Conservation (phyloP, 2,797 vertebrate species). For the Gymnoscopelus microlampas region DNA sequence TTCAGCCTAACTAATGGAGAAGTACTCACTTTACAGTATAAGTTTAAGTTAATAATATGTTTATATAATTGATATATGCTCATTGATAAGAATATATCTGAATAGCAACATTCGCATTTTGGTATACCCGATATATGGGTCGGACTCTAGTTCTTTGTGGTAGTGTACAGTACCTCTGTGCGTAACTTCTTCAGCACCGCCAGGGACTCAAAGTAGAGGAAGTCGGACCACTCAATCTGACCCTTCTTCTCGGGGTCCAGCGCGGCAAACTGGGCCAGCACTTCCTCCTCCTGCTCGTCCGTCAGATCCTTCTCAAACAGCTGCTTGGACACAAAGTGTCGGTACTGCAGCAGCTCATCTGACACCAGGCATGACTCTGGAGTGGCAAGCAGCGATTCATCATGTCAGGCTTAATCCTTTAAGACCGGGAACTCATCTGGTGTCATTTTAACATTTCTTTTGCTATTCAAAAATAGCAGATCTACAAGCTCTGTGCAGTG, state of each 20-base stretch:
- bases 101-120: too few relatives aligned
- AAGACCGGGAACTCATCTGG: too few relatives aligned
- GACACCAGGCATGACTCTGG: conserved; percentile 92
- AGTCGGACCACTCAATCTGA: conserved; percentile 92
- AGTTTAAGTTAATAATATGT: too few relatives aligned
- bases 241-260: conserved; percentile 92
- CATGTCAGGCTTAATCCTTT: conserved; percentile 44
- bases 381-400: conserved; percentile 50
- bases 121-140: too few relatives aligned
- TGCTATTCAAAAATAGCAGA: too few relatives aligned
- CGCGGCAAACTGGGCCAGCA: conserved; percentile 88
- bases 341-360: conserved; percentile 93
- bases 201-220: conserved; percentile 95
- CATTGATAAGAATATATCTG: too few relatives aligned
- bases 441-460: too few relatives aligned
- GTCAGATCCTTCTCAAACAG: conserved; percentile 87
- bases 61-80: too few relatives aligned
- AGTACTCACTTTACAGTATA: too few relatives aligned
- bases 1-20: too few relatives aligned
- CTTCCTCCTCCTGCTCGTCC: conserved; percentile 89
- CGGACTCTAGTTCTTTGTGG: too few relatives aligned
- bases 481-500: too few relatives aligned
- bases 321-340: conserved; percentile 91
- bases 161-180: conserved; percentile 81
- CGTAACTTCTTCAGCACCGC: conserved; percentile 90